Percentiles rank a stretch among this genome's conserved stretches.
Conservation (phyloP, 2,797 vertebrate species). For the Gadopsis bispinosus region DNA sequence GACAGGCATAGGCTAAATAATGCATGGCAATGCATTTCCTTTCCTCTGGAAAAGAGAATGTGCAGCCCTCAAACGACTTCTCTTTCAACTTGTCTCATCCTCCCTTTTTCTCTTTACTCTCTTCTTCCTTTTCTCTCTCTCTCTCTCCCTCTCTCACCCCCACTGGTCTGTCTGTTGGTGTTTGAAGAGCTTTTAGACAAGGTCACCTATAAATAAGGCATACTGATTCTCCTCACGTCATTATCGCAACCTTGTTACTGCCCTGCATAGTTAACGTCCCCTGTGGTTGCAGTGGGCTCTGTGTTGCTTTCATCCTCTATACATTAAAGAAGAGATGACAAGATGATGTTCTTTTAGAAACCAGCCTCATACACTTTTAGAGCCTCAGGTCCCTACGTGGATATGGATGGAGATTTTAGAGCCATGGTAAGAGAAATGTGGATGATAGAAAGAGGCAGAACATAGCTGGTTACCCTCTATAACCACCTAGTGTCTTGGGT, state of each 20-base stretch:
- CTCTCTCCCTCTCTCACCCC: constrained; percentile 34
- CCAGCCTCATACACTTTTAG: constrained; percentile 54
- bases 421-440: constrained; percentile 12
- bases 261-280: constrained; percentile 59
- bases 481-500: constrained; percentile 78
- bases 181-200: constrained; percentile 82
- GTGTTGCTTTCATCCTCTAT: constrained; percentile 57
- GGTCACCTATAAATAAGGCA: constrained; percentile 84
- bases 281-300: constrained; percentile 53
- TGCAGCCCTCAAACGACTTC: constrained; percentile 40
- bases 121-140: constrained; percentile 16
- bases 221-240: constrained; percentile 77
- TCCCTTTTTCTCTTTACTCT: constrained; percentile 24
- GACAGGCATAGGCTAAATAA: constrained; percentile 75
- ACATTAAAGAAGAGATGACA: constrained; percentile 71
- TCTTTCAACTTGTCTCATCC: constrained; percentile 45
- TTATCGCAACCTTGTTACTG: constrained; percentile 71
- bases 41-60: constrained; percentile 46
- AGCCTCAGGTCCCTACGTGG: constrained; percentile 52
- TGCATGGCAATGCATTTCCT: constrained; percentile 73
- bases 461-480: constrained; percentile 54
- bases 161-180: constrained; percentile 62
- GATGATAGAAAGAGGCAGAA: constrained; percentile 58
- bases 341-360: constrained; percentile 60
- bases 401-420: constrained; percentile 65